phyloP scores from a whole-genome alignment of 2,888 invertebrate genomes.

The Sicus ferrugineus region DNA sequence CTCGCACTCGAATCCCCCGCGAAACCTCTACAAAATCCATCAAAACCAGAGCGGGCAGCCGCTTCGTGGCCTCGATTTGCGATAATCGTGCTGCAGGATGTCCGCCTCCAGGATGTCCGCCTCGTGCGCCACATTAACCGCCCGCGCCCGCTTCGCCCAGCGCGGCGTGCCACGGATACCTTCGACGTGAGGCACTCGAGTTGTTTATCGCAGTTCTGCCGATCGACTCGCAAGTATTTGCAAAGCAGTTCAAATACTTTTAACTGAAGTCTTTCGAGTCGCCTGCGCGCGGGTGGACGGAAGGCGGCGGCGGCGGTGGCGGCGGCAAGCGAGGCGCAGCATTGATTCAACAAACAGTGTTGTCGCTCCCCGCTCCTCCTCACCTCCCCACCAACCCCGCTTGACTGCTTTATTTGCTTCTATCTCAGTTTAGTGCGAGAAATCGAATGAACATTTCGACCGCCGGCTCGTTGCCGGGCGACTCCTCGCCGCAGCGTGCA shows the following conservation, averaged over 20 bases:
- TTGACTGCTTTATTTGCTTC: conserved; percentile 4
- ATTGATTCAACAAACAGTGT: conserved; percentile 17
- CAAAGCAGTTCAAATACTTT: conserved; percentile 30
- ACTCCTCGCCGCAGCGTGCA: neutral
- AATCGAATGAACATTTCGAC: conserved; percentile 10
- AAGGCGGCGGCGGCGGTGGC: neutral
- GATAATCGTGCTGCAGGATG: no score
- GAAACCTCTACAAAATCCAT: no score
- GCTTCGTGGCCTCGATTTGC: no score
- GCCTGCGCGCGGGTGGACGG: neutral
- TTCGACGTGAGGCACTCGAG: conserved; percentile 7
- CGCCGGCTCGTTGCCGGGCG: neutral
- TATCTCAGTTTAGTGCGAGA: neutral
- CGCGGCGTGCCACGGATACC: no score
- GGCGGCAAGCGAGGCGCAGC: neutral
- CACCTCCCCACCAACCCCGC: neutral
- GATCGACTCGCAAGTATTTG: conserved; percentile 18
- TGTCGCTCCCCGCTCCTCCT: neutral
- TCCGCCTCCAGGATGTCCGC: no score
- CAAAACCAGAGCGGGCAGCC: no score
- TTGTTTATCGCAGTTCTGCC: conserved; percentile 21
- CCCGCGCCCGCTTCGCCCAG: no score
- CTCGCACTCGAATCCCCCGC: no score
- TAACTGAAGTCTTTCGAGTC: neutral
- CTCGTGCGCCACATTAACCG: no score